Base-by-base conservation (phyloP, 2,797 vertebrate species). In the Channa striata region DNA sequence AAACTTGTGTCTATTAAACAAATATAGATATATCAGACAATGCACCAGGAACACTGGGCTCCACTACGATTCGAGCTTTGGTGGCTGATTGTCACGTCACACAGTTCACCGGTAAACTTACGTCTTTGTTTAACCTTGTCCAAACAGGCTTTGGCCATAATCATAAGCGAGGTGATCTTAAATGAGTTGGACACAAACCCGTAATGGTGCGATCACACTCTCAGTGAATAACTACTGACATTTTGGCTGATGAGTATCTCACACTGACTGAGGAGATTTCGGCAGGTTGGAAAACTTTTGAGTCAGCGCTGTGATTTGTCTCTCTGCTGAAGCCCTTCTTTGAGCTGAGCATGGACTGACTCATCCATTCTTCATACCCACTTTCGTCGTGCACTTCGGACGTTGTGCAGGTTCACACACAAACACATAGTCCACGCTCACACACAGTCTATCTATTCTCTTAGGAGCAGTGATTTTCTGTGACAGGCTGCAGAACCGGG, bases 261-360 rank as follows among this genome's bases (percentile, higher is more conserved):
- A 20, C 34, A 5, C 34, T 36, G 34, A 4, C 9, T 0, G 2
- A 30, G 17, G 21, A 59, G 20, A 14, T 25, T 42, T 37, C 46
- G 34, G 21, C 3, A 16, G 11, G 20, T 40, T 25, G 14, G 34
- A 46, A 46, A 60, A 49, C 43, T 14, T 48, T 8, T 20, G 34
- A 60, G 40, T 51, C 37, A 1, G 16, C 52, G 3, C 23, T n/a
- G 57, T 21, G 44, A 59, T 44, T 66, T n/a, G 65, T 50, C 34
- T 58, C n/a, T 72, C 8, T 21, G 44, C 60, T 48, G 56, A 69
- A 46, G 21, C 21, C 51, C 11, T 9, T 49, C 30, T 76, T 54
- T 68, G 36, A 75, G 58, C 64, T 40, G 52, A 46, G 68, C 61
- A 73, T 43, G 8, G 19, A 67, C 68, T 54, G 58, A 64, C 64